Evolutionary conservation across 2,888 invertebrate genomes (phyloP).

Genomic region (Sipha maydis): DNA sequence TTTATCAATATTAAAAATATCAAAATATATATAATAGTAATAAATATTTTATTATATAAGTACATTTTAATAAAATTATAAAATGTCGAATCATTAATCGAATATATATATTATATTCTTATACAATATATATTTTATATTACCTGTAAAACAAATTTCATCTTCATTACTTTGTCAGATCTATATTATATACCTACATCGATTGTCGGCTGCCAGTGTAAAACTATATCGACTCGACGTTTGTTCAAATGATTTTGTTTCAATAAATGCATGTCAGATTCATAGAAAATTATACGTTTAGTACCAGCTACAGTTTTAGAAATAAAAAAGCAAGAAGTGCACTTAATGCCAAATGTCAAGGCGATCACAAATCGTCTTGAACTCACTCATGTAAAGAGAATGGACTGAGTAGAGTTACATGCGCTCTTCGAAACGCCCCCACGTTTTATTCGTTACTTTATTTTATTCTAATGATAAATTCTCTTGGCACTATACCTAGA

Average conservation of each 20-base stretch:
- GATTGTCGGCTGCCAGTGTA: not conserved
- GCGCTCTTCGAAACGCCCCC: slow-evolving; percentile 20
- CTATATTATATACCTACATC: not conserved
- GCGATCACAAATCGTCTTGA: slow-evolving; percentile 47
- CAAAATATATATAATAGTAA: too few relatives aligned
- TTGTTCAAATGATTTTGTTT: slow-evolving; percentile 11
- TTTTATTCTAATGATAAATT: not conserved
- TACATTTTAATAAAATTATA: too few relatives aligned
- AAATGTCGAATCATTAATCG: too few relatives aligned
- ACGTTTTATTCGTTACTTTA: not conserved
- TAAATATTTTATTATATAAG: too few relatives aligned
- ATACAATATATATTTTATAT: not conserved
- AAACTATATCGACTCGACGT: slow-evolving; percentile 10
- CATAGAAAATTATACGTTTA: slow-evolving; percentile 14
- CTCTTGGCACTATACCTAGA: not conserved
- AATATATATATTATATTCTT: not conserved
- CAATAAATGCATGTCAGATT: not conserved
- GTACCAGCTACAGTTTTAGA: not conserved
- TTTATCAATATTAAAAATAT: too few relatives aligned
- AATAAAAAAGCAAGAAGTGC: slow-evolving; percentile 20
- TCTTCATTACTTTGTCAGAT: not conserved
- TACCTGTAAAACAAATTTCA: slow-evolving; percentile 30
- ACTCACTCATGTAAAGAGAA: slow-evolving; percentile 38
- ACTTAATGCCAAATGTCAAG: slow-evolving; percentile 53
- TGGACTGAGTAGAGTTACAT: not conserved